Percentiles rank a stretch among this genome's conserved stretches.
Evolutionary conservation across 2,797 vertebrate genomes (phyloP).

Genomic region (Enteromius paludinosus): DNA sequence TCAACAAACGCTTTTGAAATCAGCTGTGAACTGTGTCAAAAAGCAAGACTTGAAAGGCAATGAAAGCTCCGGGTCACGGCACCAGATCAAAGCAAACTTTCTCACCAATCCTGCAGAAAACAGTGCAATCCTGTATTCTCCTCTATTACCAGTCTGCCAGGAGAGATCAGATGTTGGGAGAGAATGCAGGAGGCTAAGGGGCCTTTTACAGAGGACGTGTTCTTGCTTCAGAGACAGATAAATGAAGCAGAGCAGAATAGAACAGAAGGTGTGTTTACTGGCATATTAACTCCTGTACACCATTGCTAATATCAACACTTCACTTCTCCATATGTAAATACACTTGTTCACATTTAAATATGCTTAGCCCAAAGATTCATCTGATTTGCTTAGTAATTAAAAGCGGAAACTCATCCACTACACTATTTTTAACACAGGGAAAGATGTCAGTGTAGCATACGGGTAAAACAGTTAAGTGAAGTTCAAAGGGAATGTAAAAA

Average conservation of each 20-base stretch:
- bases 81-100: constrained; percentile 41
- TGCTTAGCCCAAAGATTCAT: neutral
- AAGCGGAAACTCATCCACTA: constrained; percentile 7
- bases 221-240: constrained; percentile 22
- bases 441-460: neutral
- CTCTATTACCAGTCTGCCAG: constrained; percentile 22
- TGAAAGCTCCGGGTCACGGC: constrained; percentile 15
- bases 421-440: neutral
- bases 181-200: constrained; percentile 24
- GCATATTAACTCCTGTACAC: neutral
- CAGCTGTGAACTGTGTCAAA: neutral
- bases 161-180: constrained; percentile 39
- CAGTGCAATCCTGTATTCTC: constrained; percentile 5
- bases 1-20: constrained; percentile 23
- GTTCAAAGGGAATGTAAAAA: neutral
- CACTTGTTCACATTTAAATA: neutral
- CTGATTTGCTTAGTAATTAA: neutral
- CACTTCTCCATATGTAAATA: constrained; percentile 4
- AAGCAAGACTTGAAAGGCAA: constrained; percentile 15
- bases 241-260: neutral
- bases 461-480: neutral
- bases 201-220: constrained; percentile 11
- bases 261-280: constrained; percentile 5
- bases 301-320: neutral
- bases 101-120: constrained; percentile 7